These are phyloP conservation scores for Leucoraja ocellata DNA, from an alignment of 2,797 vertebrate species.

Conservation along the genomic window DNA sequence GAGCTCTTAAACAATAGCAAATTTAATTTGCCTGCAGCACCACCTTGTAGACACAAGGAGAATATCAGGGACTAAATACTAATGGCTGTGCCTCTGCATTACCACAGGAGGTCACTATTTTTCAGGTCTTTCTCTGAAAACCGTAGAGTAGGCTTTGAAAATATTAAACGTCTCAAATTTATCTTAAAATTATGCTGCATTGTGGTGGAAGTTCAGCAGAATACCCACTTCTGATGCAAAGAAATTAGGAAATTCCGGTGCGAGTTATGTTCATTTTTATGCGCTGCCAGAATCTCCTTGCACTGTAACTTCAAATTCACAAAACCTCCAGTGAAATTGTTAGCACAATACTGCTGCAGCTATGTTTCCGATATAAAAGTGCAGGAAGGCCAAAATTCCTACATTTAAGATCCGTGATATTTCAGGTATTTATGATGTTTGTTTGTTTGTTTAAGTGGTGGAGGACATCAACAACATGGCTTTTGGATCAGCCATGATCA, in stretches of 20 bases:
- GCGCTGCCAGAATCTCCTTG: not conserved
- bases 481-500: too few species aligned
- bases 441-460: too few species aligned
- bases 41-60: not conserved
- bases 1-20: not conserved
- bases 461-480: too few species aligned
- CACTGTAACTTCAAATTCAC: not conserved
- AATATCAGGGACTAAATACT: not conserved
- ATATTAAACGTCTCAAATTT: not conserved
- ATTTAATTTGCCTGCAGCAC: not conserved
- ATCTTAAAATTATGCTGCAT: not conserved
- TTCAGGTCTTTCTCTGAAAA: not conserved
- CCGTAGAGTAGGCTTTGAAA: not conserved
- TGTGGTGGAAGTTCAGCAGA: not conserved
- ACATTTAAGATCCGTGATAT: not conserved
- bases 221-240: not conserved
- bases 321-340: not conserved
- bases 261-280: not conserved
- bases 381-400: not conserved
- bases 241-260: not conserved
- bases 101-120: slow-evolving; percentile 29
- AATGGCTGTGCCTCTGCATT: not conserved
- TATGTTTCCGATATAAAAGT: not conserved
- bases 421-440: not conserved
- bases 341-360: not conserved